Conservation (phyloP, 2,888 invertebrate genomes). For the Tenthredo mesomela region DNA sequence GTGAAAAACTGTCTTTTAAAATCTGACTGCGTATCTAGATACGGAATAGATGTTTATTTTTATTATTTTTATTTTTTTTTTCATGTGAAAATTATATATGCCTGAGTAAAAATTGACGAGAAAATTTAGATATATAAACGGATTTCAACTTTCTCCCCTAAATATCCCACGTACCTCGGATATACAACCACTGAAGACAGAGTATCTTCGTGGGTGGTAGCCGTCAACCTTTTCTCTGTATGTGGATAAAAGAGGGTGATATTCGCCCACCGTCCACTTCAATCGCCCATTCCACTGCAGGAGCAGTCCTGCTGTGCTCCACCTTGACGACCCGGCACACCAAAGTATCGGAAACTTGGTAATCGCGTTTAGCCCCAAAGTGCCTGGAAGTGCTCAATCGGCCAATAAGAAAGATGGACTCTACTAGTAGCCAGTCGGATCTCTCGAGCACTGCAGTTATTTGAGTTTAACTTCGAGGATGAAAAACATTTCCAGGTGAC, state of each 20-base stretch:
- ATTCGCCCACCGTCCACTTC: constrained; percentile 43
- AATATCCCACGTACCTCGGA: not conserved
- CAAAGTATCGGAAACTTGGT: constrained; percentile 48
- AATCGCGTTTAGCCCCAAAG: constrained; percentile 48
- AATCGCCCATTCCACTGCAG: constrained; percentile 35
- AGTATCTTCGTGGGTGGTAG: constrained; percentile 37
- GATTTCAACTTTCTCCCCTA: not conserved
- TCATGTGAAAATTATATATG: not conserved
- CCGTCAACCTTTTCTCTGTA: constrained; percentile 21
- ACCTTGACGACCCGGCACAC: constrained; percentile 33
- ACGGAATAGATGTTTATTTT: not conserved
- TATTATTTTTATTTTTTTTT: not conserved
- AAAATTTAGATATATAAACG: not conserved
- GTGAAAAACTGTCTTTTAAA: not conserved
- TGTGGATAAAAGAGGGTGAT: constrained; percentile 20
- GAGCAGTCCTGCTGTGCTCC: not conserved
- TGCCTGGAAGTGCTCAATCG: constrained; percentile 40
- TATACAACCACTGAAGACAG: not conserved
- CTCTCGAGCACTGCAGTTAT: not conserved
- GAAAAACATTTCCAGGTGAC: not conserved
- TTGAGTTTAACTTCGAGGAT: not conserved
- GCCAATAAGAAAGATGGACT: constrained; percentile 31
- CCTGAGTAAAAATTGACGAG: not conserved
- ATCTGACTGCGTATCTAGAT: not conserved
- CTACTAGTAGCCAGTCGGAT: not conserved